Base-by-base conservation (phyloP, 1,140 invertebrate genomes). In the Drosophila bocqueti region DNA sequence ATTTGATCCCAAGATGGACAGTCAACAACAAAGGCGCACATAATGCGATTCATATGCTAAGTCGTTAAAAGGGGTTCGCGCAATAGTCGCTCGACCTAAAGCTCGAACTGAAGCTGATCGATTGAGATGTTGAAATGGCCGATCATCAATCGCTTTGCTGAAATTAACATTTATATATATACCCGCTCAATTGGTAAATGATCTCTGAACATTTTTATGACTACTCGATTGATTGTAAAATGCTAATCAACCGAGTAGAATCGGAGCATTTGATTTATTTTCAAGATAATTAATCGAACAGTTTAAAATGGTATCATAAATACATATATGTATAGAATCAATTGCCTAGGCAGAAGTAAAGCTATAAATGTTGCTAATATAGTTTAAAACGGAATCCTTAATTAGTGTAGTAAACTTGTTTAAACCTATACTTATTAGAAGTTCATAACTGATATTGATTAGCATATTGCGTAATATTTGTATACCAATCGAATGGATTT, bases 41-140 rank as follows among this genome's bases (percentile, higher is more conserved):
- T 69, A 80, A 73, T 79, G 55, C 58, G 67, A 89, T 83, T 87
- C 76, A 79, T 69, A 87, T 83, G 79, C 47, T 75, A 76, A 82
- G 50, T 49, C 65, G 67, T 68, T 76, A 71, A 66, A 49, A 50
- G 57, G 49, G 50, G 40, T n/a, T 42, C 54, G 21, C 26, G 67
- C 46, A 67, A 62, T 76, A 79, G 58, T 46, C 10, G 47, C 16
- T 47, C 38, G 29, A 52, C 31, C 73, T 49, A 50, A 59, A 26
- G 63, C 40, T 52, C 40, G 16, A 57, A 21, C 71, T 61, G 55
- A 58, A 29, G 66, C 45, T 57, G 61, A 76, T 79, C 76, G 65
- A 79, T 79, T 79, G 65, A 78, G 75, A 61, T 69, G 64, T 77
- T 69, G 29, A 60, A 73, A 73, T 45, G 46, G 54, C 24, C 57